phyloP scores from a whole-genome alignment of 2,797 vertebrate genomes.

The Mormyrus hasselquistii region DNA sequence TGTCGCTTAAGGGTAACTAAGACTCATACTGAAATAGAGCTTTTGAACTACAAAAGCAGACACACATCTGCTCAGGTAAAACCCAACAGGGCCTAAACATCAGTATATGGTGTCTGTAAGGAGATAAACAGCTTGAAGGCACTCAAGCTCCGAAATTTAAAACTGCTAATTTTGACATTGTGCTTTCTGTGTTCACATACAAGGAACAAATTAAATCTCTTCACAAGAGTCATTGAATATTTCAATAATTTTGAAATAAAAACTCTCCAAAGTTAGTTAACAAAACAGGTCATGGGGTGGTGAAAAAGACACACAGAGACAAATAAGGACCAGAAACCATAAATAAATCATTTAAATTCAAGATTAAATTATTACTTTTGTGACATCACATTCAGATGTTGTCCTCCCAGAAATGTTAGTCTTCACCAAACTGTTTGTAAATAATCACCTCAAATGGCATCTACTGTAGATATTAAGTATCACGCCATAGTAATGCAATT shows the following conservation, averaged over 20 bases:
- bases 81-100: not conserved
- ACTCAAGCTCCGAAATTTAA: slow-evolving; percentile 5
- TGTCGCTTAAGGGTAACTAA: not conserved
- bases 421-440: not conserved
- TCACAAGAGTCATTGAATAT: slow-evolving; percentile 13
- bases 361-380: not conserved
- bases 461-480: not conserved
- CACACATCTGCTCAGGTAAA: not conserved
- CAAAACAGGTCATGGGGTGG: not conserved
- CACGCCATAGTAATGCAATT: not conserved
- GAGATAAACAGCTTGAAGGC: not conserved
- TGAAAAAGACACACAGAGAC: not conserved
- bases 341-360: not conserved
- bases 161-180: slow-evolving; percentile 23
- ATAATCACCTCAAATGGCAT: not conserved
- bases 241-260: slow-evolving; percentile 14
- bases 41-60: not conserved
- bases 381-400: not conserved
- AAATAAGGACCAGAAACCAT: not conserved
- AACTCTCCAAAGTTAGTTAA: not conserved
- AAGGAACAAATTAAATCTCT: slow-evolving; percentile 43
- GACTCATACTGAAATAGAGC: not conserved
- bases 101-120: not conserved
- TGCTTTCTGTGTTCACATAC: slow-evolving; percentile 28
- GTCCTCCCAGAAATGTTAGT: not conserved